Evolutionary conservation across 2,888 invertebrate species (phyloP).

Genomic region (Eledona agricola): DNA sequence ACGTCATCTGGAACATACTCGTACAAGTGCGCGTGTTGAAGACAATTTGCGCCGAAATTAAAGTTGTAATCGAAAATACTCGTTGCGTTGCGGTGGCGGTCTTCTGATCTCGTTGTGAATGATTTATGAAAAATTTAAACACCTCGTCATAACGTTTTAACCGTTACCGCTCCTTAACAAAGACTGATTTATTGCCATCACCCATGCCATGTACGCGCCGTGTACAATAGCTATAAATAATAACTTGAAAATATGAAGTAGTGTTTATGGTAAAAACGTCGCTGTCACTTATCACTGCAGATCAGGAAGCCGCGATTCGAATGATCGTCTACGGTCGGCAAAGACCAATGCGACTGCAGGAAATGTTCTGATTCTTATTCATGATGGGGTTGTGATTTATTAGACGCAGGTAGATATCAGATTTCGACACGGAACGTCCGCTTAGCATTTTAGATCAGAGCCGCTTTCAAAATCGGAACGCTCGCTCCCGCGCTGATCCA

Average conservation of each 20-base stretch:
- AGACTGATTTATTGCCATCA: slow-evolving; percentile 32
- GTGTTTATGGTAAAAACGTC: slow-evolving; percentile 25
- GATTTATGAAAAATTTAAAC: slow-evolving; percentile 33
- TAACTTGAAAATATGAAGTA: slow-evolving; percentile 19
- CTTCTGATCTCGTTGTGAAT: slow-evolving; percentile 26
- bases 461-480: slow-evolving; percentile 12
- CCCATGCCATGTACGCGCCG: slow-evolving; percentile 20
- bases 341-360: slow-evolving; percentile 1
- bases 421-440: slow-evolving; percentile 23
- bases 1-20: too few species aligned
- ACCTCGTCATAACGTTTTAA: slow-evolving; percentile 31
- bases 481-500: slow-evolving; percentile 9
- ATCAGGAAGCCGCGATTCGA: slow-evolving; percentile 19
- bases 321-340: slow-evolving; percentile 6
- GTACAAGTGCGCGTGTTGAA: too few species aligned
- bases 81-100: neutral
- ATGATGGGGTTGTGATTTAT: slow-evolving; percentile 29
- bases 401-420: slow-evolving; percentile 2
- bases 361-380: slow-evolving; percentile 16
- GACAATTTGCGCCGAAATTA: slow-evolving; percentile 1
- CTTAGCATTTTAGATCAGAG: slow-evolving; percentile 15
- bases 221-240: slow-evolving; percentile 26
- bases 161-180: slow-evolving; percentile 33
- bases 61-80: slow-evolving; percentile 1
- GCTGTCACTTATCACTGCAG: slow-evolving; percentile 10